Evolutionary conservation across 2,113 vertebrate genomes (phyloP), one percentile per base, ranked within the genome.

Genomic region (Paradoxurus hermaphroditus): DNA sequence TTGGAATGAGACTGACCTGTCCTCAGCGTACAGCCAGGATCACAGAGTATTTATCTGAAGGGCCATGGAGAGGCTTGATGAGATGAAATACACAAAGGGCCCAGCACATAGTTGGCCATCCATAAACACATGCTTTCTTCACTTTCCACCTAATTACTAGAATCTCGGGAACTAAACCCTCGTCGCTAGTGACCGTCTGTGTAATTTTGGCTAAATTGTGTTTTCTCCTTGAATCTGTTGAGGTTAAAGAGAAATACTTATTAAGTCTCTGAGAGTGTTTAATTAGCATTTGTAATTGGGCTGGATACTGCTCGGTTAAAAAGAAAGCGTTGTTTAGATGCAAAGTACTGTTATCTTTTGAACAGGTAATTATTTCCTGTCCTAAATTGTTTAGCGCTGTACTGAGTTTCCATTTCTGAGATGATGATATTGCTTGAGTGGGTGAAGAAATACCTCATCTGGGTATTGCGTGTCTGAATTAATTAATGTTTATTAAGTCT

Each of bases 251-350:
- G 18, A 91, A 59, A 68, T 36, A 31, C 27, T 93, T 78, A 72
- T 31, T 70, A 75, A 62, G 51, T 62, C 11, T 13, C 46, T 31
- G 18, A 51, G 25, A 39, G 39, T 46, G 29, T 53, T 85, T 95
- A 84, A 68, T 93, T 95, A 79, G 86, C 56, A 36, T 82, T 87
- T 85, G 46, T 78, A 31, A 72, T 36, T 44, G 86, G 77, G 62
- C 68, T 70, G 27, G 44, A 34, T 51, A 53, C 3, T n/a, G 39
- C 73, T 62, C 31, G 18, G 63, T 83, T 70, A n/a, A 92, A 95
- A 94, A 75, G 78, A 95, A 94, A 75, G 78, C 23, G 9, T 93
- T 67, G 94, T 78, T 91, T 89, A 96, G 51, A 94, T 56, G 90
- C 49, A 72, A 87, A 72, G 77, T 21, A n/a, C 75, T 94, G 63